A percentile compares a stretch with the other conserved stretches of the same genome.
Conservation (phyloP, 1,140 invertebrate genomes). For the Scaptomyza pallida region DNA sequence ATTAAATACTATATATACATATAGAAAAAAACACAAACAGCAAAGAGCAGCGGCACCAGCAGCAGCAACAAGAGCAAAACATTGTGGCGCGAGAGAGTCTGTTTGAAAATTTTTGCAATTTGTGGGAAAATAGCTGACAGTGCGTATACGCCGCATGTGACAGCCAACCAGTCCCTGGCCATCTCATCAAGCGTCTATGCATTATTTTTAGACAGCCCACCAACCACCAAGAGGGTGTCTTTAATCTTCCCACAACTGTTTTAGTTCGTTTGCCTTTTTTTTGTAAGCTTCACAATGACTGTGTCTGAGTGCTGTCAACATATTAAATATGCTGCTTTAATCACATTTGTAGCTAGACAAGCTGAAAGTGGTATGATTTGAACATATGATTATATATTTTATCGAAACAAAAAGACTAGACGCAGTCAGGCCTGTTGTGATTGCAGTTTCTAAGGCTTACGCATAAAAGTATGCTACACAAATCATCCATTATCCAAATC, state of each 20-base stretch:
- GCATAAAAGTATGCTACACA: background rate
- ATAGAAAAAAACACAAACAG: background rate
- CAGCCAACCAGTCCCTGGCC: conserved; percentile 25
- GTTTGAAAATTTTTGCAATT: conserved; percentile 61
- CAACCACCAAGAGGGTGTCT: conserved; percentile 57
- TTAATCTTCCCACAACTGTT: conserved; percentile 63
- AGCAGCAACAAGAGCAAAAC: background rate
- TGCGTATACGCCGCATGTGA: conserved; percentile 56
- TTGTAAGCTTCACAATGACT: background rate
- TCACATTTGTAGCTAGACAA: conserved; percentile 51
- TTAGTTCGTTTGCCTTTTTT: conserved; percentile 1
- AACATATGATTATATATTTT: too few species aligned
- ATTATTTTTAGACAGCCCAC: conserved; percentile 59
- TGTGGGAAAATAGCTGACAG: conserved; percentile 61
- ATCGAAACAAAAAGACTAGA: too few species aligned
- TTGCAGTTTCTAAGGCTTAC: too few species aligned
- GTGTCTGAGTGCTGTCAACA: conserved; percentile 55
- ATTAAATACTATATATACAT: conserved; percentile 10
- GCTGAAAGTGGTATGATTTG: background rate
- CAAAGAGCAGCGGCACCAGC: conserved; percentile 14
- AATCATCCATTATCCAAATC: background rate
- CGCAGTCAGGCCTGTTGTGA: too few species aligned
- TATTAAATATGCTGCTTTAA: conserved; percentile 67
- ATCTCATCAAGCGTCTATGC: conserved; percentile 47
- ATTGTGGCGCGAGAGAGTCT: conserved; percentile 13